Base-by-base conservation (phyloP, 2,113 vertebrate species). In the Lepisosteus oculatus region DNA sequence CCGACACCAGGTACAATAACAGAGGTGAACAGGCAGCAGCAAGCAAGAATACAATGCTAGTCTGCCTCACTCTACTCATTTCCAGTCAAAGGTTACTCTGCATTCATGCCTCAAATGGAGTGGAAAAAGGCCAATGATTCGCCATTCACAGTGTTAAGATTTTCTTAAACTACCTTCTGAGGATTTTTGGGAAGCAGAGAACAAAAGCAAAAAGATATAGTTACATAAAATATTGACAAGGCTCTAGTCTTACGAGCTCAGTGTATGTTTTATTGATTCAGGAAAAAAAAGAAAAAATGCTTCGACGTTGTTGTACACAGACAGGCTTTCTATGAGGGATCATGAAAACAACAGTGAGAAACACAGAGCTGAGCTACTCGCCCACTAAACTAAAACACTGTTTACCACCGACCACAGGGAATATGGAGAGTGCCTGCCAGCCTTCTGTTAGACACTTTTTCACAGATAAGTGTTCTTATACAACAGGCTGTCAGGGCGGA, bases 241-340 rank as follows among this genome's bases (percentile, higher is more conserved):
- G 1, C n/a, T n/a, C 13, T 84, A 76, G 47, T 59, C 76, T 61
- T 67, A 77, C 78, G 81, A 55, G 77, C 61, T 61, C 64, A 76
- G 81, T 79, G 44, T 74, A 89, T 91, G 86, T 90, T 90, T 91
- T 92, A 91, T 93, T 90, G 87, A 90, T 87, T 82, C 80, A 77
- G 75, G 76, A 54, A 71, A 67, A 75, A 78, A 72, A 90, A 89
- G 82, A 88, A 51, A 51, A 9, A 51, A 51, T 9, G 9, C 47
- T 9, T 9, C 5, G 9, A 51, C 47, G 5, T 51, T 9, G 2
- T 9, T 51, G 47, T 51, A 6, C 47, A 6, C 47, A 9, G 47
- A 51, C 9, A 9, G 47, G 47, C 71, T 73, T 79, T 65, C 9
- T 67, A 75, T 68, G 65, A 69, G 43, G 59, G 71, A 74, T 69